Percentiles rank a stretch among this genome's conserved stretches.
These are phyloP conservation scores for Arrhopalites spinosus DNA, from an alignment of 2,888 invertebrate species.

Conservation along the genomic window DNA sequence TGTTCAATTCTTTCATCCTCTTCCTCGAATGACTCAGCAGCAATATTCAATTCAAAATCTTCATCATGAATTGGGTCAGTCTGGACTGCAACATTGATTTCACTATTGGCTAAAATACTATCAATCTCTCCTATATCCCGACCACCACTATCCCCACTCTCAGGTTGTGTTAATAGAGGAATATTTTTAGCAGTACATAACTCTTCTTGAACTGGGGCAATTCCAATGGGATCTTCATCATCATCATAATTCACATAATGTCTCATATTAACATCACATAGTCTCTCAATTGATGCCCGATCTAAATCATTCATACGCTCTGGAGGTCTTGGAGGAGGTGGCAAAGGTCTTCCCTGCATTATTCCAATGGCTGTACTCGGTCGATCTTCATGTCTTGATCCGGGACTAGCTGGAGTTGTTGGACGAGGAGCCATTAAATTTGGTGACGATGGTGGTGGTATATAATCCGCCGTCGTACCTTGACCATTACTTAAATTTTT, in stretches of 20 bases:
- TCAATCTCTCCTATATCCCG: neutral
- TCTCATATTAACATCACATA: constrained; percentile 44
- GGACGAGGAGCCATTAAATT: neutral
- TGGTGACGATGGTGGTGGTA: neutral
- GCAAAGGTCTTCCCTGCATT: constrained; percentile 83
- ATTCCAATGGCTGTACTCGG: constrained; percentile 39
- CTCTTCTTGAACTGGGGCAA: constrained; percentile 36
- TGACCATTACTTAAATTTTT: neutral
- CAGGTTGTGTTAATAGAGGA: constrained; percentile 24
- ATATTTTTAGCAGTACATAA: constrained; percentile 39
- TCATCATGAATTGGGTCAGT: constrained; percentile 79
- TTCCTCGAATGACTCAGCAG: constrained; percentile 41
- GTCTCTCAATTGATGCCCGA: constrained; percentile 47
- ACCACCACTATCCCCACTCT: neutral
- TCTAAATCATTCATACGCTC: constrained; percentile 50
- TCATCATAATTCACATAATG: constrained; percentile 54
- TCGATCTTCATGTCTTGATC: constrained; percentile 8
- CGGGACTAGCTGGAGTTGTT: constrained; percentile 18
- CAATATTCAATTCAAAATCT: constrained; percentile 63
- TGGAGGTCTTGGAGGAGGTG: constrained; percentile 79
- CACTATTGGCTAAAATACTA: constrained; percentile 20
- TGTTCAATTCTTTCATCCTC: constrained; percentile 38
- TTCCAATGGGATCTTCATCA: constrained; percentile 36
- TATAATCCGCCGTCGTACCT: neutral
- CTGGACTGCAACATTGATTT: constrained; percentile 71